Conservation (phyloP, 2,797 vertebrate genomes). For the Karalla daura region DNA sequence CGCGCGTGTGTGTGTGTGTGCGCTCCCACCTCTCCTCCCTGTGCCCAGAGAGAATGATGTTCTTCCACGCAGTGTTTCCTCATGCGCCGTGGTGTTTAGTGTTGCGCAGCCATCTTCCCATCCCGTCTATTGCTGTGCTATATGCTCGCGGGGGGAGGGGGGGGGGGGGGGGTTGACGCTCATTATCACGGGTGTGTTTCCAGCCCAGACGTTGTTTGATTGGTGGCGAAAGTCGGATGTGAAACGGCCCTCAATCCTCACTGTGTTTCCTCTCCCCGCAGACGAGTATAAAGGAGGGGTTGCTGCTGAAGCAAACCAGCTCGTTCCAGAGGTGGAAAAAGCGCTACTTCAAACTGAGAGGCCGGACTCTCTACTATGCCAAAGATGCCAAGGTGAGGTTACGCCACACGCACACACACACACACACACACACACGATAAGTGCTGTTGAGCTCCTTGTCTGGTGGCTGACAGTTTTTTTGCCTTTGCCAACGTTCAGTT, state of each 20-base stretch:
- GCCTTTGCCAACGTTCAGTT: no score
- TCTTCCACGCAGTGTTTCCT: constrained; percentile 54
- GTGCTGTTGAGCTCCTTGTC: no score
- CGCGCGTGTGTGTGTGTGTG: constrained; percentile 46
- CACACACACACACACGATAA: no score
- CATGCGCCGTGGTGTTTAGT: constrained; percentile 50
- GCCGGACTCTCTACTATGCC: constrained; percentile 97
- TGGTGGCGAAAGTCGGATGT: constrained; percentile 10
- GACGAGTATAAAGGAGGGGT: constrained; percentile 97
- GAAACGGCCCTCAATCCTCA: neutral
- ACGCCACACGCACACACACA: neutral
- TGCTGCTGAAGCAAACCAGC: constrained; percentile 97
- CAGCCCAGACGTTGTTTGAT: constrained; percentile 8
- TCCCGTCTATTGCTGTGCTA: no score
- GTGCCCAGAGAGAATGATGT: constrained; percentile 68
- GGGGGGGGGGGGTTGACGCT: no score
- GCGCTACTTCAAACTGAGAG: constrained; percentile 97
- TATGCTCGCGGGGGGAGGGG: no score
- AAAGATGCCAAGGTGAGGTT: constrained; percentile 96
- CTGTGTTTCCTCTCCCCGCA: constrained; percentile 74
- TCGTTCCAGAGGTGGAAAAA: constrained; percentile 99
- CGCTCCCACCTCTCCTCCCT: constrained; percentile 44
- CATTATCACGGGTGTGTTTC: constrained; percentile 25
- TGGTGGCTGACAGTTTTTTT: no score
- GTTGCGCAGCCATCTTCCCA: no score